phyloP scores from a whole-genome alignment of 1,140 invertebrate species.

The Scaptomyza graminum region DNA sequence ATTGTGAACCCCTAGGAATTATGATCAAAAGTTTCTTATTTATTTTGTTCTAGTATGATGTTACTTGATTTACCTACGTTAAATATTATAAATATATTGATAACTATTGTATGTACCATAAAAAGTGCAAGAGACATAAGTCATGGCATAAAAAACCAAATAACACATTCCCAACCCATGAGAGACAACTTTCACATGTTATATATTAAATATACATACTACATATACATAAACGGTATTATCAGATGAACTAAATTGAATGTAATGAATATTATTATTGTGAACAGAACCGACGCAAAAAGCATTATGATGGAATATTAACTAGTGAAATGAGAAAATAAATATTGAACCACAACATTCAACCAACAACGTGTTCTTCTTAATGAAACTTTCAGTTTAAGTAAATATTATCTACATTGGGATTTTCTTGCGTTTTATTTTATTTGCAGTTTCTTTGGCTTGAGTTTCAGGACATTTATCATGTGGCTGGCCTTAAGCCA shows the following conservation, averaged over 20 bases:
- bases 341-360: constrained; percentile 72
- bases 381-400: background rate
- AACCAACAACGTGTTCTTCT: constrained; percentile 5
- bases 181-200: constrained; percentile 65
- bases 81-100: constrained; percentile 53
- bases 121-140: constrained; percentile 63
- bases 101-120: constrained; percentile 48
- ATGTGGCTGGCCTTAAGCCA: constrained; percentile 31
- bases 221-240: constrained; percentile 59
- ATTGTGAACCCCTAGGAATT: constrained; percentile 60
- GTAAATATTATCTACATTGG: constrained; percentile 10
- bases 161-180: background rate
- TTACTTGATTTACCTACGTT: constrained; percentile 68
- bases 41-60: constrained; percentile 65
- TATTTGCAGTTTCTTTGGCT: background rate
- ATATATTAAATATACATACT: constrained; percentile 56
- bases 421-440: background rate
- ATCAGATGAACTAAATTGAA: constrained; percentile 67
- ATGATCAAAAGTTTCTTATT: constrained; percentile 44
- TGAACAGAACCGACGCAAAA: constrained; percentile 38
- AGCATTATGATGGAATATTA: constrained; percentile 67
- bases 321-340: constrained; percentile 78
- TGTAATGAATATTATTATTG: constrained; percentile 61
- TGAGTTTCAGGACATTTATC: constrained; percentile 55
- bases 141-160: constrained; percentile 12